Base-by-base conservation (phyloP, 2,888 invertebrate species). In the Hedychridium roseum region DNA sequence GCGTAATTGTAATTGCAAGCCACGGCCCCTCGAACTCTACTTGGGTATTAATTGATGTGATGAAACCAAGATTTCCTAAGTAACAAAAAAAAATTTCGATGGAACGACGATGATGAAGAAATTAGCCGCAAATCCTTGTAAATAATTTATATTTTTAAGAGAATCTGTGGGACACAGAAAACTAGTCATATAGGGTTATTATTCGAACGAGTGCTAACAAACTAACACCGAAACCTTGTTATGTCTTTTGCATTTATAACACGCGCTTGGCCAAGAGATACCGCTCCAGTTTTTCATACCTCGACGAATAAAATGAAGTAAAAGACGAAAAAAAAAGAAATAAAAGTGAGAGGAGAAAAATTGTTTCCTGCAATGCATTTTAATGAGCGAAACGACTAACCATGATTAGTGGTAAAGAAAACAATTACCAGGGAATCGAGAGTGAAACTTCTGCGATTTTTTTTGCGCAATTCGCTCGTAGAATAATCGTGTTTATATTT, bases 61-160 rank as follows among this genome's bases (percentile, higher is more conserved):
- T 75, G 68, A 62, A 73, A 72, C 59, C 72, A 73, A 71, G 68
- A 60, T 73, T 70, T 64, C 53, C 70, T 70, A 72, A n/a, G n/a
- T n/a, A n/a, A n/a, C n/a, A n/a, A n/a, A n/a, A n/a, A n/a, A n/a
- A n/a, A 75, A 71, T 66, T 70, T 71, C 66, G 66, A 67, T 73
- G 60, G n/a, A n/a, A n/a, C n/a, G n/a, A n/a, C n/a, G n/a, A n/a
- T n/a, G n/a, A n/a, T n/a, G n/a, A n/a, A n/a, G n/a, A 72, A 74
- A 71, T 67, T 71, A 70, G 67, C 67, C 60, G 54, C 53, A 71
- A 71, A 76, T 75, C 71, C 67, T 72, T 77, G 77, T 77, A 78
- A 73, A 77, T 78, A 77, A 71, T 76, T 75, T 78, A 76, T 78
- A 77, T 78, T 77, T 77, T 77, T 77, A 78, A 78, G 78, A 75